Conservation (phyloP, 2,113 vertebrate species). For the Pithys albifrons region DNA sequence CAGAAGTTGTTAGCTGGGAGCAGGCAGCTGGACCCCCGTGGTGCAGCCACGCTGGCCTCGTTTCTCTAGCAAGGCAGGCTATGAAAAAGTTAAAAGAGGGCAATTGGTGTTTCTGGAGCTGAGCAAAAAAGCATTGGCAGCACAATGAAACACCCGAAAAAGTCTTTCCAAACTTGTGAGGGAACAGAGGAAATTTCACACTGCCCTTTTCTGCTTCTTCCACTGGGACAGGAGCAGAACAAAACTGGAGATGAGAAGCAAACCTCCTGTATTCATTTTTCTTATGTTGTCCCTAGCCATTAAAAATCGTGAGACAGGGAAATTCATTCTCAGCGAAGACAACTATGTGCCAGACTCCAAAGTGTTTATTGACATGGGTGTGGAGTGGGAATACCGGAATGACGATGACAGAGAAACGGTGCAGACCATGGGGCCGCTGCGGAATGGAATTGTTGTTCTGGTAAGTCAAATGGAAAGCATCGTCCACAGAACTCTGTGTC, state of each 20-base stretch:
- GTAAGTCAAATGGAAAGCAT: constrained; percentile 74
- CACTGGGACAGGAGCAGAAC: not conserved
- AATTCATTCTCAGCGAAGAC: constrained; percentile 89
- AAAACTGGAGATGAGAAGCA: not conserved
- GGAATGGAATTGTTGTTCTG: constrained; percentile 86
- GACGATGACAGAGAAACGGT: constrained; percentile 89
- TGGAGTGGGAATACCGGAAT: constrained; percentile 95
- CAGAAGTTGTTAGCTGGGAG: constrained; percentile 1
- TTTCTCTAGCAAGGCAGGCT: constrained; percentile 19
- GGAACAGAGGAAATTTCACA: not conserved
- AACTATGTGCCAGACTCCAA: constrained; percentile 83
- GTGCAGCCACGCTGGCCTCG: not conserved
- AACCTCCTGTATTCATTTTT: not conserved
- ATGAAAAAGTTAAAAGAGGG: not conserved
- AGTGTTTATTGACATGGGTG: constrained; percentile 89
- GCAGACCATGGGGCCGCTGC: constrained; percentile 91
- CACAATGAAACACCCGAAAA: constrained; percentile 14
- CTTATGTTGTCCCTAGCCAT: constrained; percentile 78
- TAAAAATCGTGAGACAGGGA: constrained; percentile 90
- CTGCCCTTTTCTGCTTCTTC: not conserved
- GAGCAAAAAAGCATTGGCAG: not conserved
- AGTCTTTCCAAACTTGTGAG: not conserved
- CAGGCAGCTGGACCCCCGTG: not conserved
- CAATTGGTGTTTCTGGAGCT: not conserved
- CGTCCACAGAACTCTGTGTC: not conserved